Percentiles rank a stretch among this genome's conserved stretches.
Evolutionary conservation across 2,888 invertebrate genomes (phyloP).

Genomic region (Drosophila kokeensis): DNA sequence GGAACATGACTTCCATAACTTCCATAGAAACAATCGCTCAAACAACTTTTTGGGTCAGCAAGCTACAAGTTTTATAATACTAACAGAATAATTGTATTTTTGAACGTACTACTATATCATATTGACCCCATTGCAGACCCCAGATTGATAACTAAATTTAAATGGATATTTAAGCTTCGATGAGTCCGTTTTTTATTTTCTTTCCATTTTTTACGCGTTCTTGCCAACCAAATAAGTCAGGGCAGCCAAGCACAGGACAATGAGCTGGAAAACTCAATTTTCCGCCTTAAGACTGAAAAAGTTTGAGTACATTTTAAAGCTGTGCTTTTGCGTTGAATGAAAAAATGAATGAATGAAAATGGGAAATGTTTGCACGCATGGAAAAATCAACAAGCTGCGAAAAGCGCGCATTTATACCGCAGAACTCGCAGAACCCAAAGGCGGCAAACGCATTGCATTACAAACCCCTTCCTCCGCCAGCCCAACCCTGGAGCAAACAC

Average conservation of each 20-base stretch:
- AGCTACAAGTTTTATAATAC: background rate
- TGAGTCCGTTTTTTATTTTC: background rate
- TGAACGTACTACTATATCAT: background rate
- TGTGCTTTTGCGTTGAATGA: constrained; percentile 6
- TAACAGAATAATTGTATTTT: background rate
- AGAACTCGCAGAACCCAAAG: background rate
- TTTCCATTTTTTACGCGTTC: background rate
- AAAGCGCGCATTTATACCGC: constrained; percentile 35
- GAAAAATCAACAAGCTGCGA: constrained; percentile 76
- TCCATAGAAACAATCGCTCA: background rate
- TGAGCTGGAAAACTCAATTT: background rate
- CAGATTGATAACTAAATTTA: background rate
- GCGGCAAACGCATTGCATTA: background rate
- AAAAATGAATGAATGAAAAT: constrained; percentile 67
- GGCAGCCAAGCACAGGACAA: constrained; percentile 2
- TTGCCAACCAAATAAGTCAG: background rate
- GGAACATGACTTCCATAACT: background rate
- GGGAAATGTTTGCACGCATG: constrained; percentile 65
- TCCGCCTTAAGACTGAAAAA: background rate
- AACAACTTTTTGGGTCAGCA: background rate
- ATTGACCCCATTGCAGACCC: background rate
- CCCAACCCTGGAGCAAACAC: constrained; percentile 27
- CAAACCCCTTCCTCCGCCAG: background rate
- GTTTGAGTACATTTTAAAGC: background rate
- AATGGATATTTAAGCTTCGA: background rate